Conservation (phyloP, 64 coral and sea anemone genomes). For the Trachythela sp. region DNA sequence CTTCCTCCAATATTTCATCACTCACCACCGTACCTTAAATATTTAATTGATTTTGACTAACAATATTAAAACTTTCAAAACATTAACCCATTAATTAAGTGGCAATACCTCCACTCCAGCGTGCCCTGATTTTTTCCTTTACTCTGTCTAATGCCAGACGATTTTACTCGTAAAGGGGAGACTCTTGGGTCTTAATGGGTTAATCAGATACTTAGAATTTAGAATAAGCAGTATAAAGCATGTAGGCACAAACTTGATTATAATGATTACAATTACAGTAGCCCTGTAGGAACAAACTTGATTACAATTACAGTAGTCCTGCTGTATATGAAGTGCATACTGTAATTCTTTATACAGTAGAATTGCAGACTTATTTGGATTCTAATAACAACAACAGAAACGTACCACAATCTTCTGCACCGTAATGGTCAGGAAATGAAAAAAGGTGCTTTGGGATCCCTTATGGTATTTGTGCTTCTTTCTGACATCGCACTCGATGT, state of each 20-base stretch:
- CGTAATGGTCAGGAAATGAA: conserved; percentile 17
- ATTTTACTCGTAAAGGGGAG: no score
- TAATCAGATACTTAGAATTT: no score
- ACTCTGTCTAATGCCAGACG: background rate
- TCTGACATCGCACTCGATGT: conserved; percentile 1
- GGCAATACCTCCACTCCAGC: no score
- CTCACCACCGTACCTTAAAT: conserved; percentile 27
- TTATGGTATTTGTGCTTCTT: background rate
- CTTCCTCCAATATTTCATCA: conserved; percentile 40
- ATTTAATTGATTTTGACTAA: background rate
- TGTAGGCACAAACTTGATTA: no score
- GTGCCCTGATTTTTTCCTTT: background rate
- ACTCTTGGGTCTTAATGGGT: no score
- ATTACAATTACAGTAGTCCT: no score
- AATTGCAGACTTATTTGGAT: background rate
- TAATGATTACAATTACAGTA: no score
- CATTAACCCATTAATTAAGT: no score
- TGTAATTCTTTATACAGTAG: no score
- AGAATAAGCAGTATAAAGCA: no score
- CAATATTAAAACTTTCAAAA: background rate
- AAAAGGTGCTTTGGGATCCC: background rate
- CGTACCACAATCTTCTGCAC: conserved; percentile 1
- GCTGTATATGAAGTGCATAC: no score
- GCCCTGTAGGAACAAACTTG: background rate
- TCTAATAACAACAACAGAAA: no score